These are phyloP conservation scores for Heteractis magnifica DNA, from an alignment of 92 coral and sea anemone genomes.

Conservation along the genomic window DNA sequence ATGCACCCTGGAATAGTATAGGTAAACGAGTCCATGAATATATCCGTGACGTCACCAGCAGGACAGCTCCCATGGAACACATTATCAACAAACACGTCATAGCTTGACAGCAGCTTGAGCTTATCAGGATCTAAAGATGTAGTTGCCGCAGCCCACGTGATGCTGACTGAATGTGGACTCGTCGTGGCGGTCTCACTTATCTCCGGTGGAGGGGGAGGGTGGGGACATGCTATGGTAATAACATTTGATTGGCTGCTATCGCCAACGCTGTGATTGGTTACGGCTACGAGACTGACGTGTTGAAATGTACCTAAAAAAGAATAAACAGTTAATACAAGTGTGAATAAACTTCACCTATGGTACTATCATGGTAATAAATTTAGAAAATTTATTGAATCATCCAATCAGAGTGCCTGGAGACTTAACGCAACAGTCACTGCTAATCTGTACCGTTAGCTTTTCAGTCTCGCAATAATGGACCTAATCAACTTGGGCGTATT, in stretches of 20 bases:
- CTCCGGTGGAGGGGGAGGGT: conserved; percentile 69
- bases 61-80: conserved; percentile 65
- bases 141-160: conserved; percentile 55
- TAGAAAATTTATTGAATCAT: no score
- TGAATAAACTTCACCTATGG: neutral
- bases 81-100: conserved; percentile 68
- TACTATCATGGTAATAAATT: no score
- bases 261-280: conserved; percentile 75
- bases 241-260: conserved; percentile 71
- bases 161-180: conserved; percentile 40
- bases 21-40: conserved; percentile 50
- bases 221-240: conserved; percentile 58
- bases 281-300: conserved; percentile 54
- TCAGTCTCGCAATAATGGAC: no score
- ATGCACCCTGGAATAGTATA: conserved; percentile 55
- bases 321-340: neutral
- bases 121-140: conserved; percentile 20
- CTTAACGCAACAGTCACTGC: no score
- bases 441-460: no score
- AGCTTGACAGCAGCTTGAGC: conserved; percentile 44
- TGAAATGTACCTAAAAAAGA: conserved; percentile 31
- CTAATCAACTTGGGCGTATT: no score
- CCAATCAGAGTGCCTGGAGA: no score
- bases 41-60: conserved; percentile 49
- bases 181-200: conserved; percentile 39